Evolutionary conservation across 2,797 vertebrate genomes (phyloP).

Genomic region (Myripristis murdjan): DNA sequence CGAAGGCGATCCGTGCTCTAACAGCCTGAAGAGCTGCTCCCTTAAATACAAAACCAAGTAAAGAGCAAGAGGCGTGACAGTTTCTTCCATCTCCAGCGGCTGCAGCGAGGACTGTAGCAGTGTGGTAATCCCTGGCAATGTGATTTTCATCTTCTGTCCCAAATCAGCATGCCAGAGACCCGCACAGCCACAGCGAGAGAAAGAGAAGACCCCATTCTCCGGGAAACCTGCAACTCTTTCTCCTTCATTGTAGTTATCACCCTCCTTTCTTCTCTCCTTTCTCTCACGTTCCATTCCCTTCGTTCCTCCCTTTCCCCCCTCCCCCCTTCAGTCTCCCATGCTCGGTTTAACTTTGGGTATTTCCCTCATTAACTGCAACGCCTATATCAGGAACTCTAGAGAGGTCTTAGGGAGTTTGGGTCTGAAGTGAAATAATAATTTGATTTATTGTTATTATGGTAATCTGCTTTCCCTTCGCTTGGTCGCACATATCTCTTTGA

Average conservation of each 20-base stretch:
- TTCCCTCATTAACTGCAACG: constrained; percentile 72
- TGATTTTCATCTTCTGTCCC: constrained; percentile 90
- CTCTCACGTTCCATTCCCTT: constrained; percentile 45
- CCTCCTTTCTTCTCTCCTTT: constrained; percentile 34
- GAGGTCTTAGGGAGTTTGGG: constrained; percentile 58
- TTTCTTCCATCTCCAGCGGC: constrained; percentile 9
- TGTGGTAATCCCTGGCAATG: constrained; percentile 99
- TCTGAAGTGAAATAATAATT: constrained; percentile 47
- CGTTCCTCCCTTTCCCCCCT: constrained; percentile 17
- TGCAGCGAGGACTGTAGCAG: constrained; percentile 36
- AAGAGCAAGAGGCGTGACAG: too few relatives aligned
- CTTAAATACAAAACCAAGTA: too few relatives aligned
- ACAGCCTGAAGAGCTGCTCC: constrained; percentile 4
- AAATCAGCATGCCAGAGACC: constrained; percentile 78
- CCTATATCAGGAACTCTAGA: constrained; percentile 62
- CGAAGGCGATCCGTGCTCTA: constrained; percentile 2
- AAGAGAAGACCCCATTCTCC: constrained; percentile 19
- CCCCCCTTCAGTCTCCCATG: constrained; percentile 59
- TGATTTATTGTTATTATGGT: constrained; percentile 51
- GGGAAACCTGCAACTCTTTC: constrained; percentile 14
- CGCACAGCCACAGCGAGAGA: constrained; percentile 65
- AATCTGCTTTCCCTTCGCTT: constrained; percentile 22
- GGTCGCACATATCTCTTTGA: constrained; percentile 13
- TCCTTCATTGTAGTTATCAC: neutral
- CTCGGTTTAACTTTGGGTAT: constrained; percentile 76